phyloP scores from a whole-genome alignment of 53 echinoderm and acorn worm species.

The Antedon mediterranea region DNA sequence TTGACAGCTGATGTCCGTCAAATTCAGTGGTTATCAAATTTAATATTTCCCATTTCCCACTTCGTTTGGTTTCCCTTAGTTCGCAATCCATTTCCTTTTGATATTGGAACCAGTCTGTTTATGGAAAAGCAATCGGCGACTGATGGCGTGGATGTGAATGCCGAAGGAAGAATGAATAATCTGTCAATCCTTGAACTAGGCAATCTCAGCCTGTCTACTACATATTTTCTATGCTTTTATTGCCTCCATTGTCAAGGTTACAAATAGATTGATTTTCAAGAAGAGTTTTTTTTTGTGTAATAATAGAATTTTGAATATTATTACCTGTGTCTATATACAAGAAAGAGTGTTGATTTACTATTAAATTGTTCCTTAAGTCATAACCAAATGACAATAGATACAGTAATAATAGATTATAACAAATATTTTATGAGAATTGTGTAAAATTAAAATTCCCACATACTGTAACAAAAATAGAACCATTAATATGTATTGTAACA shows the following conservation, averaged over 20 bases:
- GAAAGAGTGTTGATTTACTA: not conserved
- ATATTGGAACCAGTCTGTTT: not conserved
- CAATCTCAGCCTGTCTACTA: not conserved
- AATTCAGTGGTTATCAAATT: not conserved
- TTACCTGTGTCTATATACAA: not conserved
- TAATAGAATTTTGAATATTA: not conserved
- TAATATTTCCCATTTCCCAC: not conserved
- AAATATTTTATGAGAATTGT: too few species aligned
- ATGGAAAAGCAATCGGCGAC: not conserved
- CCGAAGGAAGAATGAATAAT: not conserved
- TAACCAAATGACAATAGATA: too few species aligned
- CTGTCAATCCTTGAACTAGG: not conserved
- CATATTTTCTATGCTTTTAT: not conserved
- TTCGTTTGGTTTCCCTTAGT: not conserved
- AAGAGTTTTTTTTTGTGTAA: not conserved
- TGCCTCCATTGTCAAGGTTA: not conserved
- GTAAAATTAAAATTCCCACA: too few species aligned
- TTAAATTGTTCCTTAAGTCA: too few species aligned
- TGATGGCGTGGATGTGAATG: too few species aligned
- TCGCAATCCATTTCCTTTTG: not conserved
- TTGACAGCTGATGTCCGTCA: not conserved
- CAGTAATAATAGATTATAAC: too few species aligned
- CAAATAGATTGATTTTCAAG: not conserved
- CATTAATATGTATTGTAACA: too few species aligned
- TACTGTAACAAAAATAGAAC: too few species aligned